Evolutionary conservation across 2,113 vertebrate genomes (phyloP).

Genomic region (Sinocyclocheilus maitianheensis): DNA sequence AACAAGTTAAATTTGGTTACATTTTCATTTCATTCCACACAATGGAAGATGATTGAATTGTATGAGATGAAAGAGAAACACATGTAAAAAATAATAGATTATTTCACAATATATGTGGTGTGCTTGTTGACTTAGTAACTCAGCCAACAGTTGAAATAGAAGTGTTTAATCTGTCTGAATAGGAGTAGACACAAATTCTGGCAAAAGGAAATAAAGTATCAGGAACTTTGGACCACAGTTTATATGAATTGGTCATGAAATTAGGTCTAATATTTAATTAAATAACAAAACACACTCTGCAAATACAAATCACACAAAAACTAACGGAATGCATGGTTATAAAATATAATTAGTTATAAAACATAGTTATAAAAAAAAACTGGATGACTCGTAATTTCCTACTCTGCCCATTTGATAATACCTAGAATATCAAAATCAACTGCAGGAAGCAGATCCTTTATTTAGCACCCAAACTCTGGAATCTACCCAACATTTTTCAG

Average conservation of each 20-base stretch:
- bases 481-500: too few species aligned
- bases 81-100: not conserved
- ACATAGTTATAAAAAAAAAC: too few species aligned
- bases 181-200: not conserved
- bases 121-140: not conserved
- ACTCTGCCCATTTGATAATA: too few species aligned
- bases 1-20: not conserved
- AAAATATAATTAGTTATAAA: too few species aligned
- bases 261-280: not conserved
- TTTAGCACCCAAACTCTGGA: too few species aligned
- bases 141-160: not conserved
- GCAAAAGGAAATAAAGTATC: not conserved
- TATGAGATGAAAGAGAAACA: not conserved
- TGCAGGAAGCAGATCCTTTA: too few species aligned
- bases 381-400: too few species aligned
- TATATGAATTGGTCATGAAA: not conserved
- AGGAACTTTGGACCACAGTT: not conserved
- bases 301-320: not conserved
- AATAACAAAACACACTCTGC: not conserved
- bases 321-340: too few species aligned
- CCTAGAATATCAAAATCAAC: too few species aligned
- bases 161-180: not conserved
- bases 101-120: not conserved
- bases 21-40: not conserved
- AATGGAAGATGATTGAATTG: not conserved